Evolutionary conservation across 2,797 vertebrate genomes (phyloP).

Genomic region (Meda fulgida): DNA sequence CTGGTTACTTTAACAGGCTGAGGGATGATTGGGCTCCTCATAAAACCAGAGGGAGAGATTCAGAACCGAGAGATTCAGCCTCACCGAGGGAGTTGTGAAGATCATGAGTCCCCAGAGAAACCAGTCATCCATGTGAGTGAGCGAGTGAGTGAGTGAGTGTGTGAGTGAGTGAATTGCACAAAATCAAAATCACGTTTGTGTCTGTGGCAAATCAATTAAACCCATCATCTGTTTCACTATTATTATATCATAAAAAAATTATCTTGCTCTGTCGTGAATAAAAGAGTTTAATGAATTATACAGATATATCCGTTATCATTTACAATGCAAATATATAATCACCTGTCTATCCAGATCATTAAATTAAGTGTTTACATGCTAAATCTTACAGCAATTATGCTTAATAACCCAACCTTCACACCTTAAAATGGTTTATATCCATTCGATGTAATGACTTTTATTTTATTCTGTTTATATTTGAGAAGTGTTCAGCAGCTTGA

Average conservation of each 20-base stretch:
- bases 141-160: too few species aligned
- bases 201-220: background rate
- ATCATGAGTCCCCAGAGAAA: constrained; percentile 35
- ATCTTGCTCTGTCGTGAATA: background rate
- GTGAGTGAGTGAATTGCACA: background rate
- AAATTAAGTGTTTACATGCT: background rate
- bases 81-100: constrained; percentile 24
- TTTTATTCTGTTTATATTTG: background rate
- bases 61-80: constrained; percentile 48
- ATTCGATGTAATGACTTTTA: background rate
- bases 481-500: background rate
- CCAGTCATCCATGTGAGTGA: background rate
- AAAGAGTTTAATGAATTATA: background rate
- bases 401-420: background rate
- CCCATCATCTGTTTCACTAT: background rate
- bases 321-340: background rate
- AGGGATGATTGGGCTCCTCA: constrained; percentile 30
- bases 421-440: background rate
- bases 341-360: background rate
- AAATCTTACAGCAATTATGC: background rate
- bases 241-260: background rate
- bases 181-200: constrained; percentile 1
- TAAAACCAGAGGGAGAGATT: constrained; percentile 43
- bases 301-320: background rate
- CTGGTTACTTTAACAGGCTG: constrained; percentile 45